A percentile compares a stretch with the other conserved stretches of the same genome.
Conservation (phyloP, 1,140 invertebrate genomes). For the Drosophila subobscura region DNA sequence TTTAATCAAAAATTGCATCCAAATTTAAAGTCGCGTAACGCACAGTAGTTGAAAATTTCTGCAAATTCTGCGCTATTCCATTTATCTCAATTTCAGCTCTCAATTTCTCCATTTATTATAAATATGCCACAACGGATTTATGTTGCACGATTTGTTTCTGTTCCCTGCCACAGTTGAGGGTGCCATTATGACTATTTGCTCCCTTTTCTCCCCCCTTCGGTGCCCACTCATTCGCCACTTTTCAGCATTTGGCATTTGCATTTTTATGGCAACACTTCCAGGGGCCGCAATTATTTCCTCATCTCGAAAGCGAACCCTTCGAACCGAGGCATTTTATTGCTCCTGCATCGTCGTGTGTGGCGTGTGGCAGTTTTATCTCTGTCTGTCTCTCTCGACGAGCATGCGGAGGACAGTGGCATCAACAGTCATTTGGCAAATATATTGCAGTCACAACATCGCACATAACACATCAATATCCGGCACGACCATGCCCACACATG, state of each 20-base stretch:
- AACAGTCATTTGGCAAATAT: constrained; percentile 59
- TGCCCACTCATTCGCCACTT: constrained; percentile 30
- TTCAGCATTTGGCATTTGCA: constrained; percentile 68
- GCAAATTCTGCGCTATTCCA: constrained; percentile 11
- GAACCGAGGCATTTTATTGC: constrained; percentile 67
- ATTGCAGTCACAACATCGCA: constrained; percentile 54
- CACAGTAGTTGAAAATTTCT: too few relatives aligned
- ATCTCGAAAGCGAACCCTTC: constrained; percentile 38
- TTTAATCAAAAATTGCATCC: not conserved
- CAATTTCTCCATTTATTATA: constrained; percentile 37
- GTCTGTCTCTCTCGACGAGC: not conserved
- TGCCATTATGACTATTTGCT: constrained; percentile 22
- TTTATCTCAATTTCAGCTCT: constrained; percentile 28
- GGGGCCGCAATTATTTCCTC: constrained; percentile 70
- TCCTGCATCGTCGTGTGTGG: constrained; percentile 19
- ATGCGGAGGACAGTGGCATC: constrained; percentile 36
- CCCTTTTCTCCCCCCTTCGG: constrained; percentile 12
- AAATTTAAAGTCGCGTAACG: not conserved
- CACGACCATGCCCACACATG: constrained; percentile 21
- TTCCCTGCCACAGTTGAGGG: constrained; percentile 13
- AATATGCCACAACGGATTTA: constrained; percentile 39
- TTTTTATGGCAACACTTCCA: constrained; percentile 68
- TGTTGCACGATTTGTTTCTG: constrained; percentile 23
- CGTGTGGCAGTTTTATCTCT: constrained; percentile 35
- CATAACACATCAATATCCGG: constrained; percentile 56